Base-by-base conservation (phyloP, 2,797 vertebrate genomes). In the Momotus momota region DNA sequence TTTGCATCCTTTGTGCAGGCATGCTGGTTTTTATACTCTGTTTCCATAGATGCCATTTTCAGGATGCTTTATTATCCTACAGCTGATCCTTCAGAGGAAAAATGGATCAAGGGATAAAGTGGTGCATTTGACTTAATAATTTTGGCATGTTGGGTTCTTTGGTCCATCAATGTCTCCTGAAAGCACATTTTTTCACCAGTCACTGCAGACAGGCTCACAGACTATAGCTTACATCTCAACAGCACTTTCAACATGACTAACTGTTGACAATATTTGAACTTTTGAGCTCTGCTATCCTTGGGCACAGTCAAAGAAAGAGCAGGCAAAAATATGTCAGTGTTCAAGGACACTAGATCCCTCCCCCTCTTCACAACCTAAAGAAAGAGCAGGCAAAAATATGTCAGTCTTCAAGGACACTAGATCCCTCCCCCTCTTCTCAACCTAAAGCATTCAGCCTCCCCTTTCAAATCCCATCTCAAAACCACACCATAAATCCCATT, bases 251-350 rank as follows among this genome's bases (percentile, higher is more conserved):
- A 88, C 69, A n/a, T 70, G 58, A 88, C 79, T 93, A 88, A 86
- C 82, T 90, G 58, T 88, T 86, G 66, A 81, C 73, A 91, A 41
- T 70, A 72, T 84, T 64, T 91, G 85, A 94, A 94, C 80, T 94
- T 94, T 52, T 81, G 75, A 86, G 89, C 54, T 38, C 62, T 86
- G 43, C 46, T 43, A 81, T 91, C 66, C 79, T 93, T 62, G 65
- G 29, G 7, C 25, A 73, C 9, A 72, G 65, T 55, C 38, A 57
- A n/a, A 79, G 45, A 69, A 94, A 79, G 31, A 83, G 25, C n/a
- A 52, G 10, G 29, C 33, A 83, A 66, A 88, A 86, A 35, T 35
- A 35, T 35, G 35, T 35, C 35, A 35, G 35, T 35, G 7, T 35
- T 35, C 35, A 35, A 35, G 35, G 35, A 35, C 35, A 35, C 35